Evolutionary conservation across 2,888 invertebrate species (phyloP), one percentile per base, ranked within the genome.

Genomic region (Anagyrus pseudococci): DNA sequence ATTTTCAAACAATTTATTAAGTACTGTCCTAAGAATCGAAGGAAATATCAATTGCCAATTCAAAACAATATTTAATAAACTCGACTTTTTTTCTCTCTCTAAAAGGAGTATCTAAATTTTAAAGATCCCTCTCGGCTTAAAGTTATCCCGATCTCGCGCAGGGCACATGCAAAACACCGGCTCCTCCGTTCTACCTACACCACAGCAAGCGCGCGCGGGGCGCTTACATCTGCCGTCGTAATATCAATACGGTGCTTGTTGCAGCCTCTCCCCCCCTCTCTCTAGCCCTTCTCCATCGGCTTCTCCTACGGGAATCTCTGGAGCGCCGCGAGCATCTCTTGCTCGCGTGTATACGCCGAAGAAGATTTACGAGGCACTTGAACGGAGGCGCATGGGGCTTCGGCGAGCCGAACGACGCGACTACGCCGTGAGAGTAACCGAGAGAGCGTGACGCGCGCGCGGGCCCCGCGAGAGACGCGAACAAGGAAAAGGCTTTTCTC

Each of bases 351-450:
- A 15, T 15, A 8, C 33, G 57, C 47, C 58, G 55, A 62, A 65
- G 55, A 23, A 65, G 58, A 58, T 65, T 65, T 65, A 65, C 65
- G 62, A 62, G 61, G 46, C 58, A 65, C 61, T 65, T 65, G 49
- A 56, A 43, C 54, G 46, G 8, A 53, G 57, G 48, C n/a, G n/a
- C n/a, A n/a, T n/a, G n/a, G n/a, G n/a, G n/a, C n/a, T 49, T 56
- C 46, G 50, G 33, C 40, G n/a, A n/a, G 37, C 48, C 17, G 53
- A 37, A 37, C 25, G 41, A 26, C 37, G 41, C 55, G 47, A 26
- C 41, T 26, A 47, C 46, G 37, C 22, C 26, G 40, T 17, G 22
- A 23, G 49, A 8, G 33, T 37, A 15, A n/a, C n/a, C 2, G 8
- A 8, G 15, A 17, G 17, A 15, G 47, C 47, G 23, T 19, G 43